phyloP scores from a whole-genome alignment of 2,888 invertebrate species.

The Epinotia ramella region DNA sequence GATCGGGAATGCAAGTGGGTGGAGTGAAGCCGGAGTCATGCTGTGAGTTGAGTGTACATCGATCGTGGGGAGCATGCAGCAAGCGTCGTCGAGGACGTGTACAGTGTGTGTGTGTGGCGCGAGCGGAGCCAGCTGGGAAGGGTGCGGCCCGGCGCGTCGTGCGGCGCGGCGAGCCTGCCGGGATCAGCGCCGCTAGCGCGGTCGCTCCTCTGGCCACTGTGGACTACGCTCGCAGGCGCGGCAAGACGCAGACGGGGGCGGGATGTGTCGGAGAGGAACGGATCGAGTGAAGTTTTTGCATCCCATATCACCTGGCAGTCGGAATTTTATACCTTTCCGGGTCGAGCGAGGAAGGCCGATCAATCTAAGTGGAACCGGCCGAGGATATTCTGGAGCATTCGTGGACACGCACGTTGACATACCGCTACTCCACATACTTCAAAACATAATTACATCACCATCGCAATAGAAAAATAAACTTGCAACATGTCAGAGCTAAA shows the following conservation, averaged over 20 bases:
- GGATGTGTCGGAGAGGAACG: constrained; percentile 75
- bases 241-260: constrained; percentile 70
- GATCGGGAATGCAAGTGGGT: constrained; percentile 84
- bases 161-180: constrained; percentile 55
- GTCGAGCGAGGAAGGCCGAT: constrained; percentile 84
- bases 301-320: constrained; percentile 85
- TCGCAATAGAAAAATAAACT: constrained; percentile 79
- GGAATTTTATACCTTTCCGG: constrained; percentile 85
- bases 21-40: constrained; percentile 78
- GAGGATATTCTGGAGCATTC: constrained; percentile 83
- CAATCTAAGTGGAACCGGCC: constrained; percentile 83
- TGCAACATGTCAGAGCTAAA: constrained; percentile 82
- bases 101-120: constrained; percentile 78
- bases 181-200: constrained; percentile 48
- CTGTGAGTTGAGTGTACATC: constrained; percentile 78
- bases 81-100: constrained; percentile 67
- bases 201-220: constrained; percentile 12
- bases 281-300: constrained; percentile 79
- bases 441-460: constrained; percentile 79
- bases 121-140: constrained; percentile 82
- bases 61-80: constrained; percentile 76
- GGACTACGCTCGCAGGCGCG: constrained; percentile 57
- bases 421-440: constrained; percentile 83
- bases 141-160: constrained; percentile 69
- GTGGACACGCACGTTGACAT: constrained; percentile 83